Conservation (phyloP, 2,113 vertebrate genomes). For the Misgurnus anguillicaudatus region DNA sequence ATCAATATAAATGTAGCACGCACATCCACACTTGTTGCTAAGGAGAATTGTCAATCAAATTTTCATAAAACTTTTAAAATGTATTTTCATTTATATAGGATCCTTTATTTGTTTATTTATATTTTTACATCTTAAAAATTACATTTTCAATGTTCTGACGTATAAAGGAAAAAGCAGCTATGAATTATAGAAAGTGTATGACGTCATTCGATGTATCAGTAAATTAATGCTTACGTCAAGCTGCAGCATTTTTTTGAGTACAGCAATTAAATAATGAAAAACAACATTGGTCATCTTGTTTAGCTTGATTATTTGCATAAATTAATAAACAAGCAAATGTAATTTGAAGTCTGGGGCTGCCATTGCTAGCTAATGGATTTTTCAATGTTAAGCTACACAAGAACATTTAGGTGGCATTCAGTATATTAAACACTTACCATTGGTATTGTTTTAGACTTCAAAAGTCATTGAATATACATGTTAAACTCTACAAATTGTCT, state of each 20-base stretch:
- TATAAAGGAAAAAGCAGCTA: too few species aligned
- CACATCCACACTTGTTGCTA: constrained; percentile 9
- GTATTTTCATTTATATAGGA: too few species aligned
- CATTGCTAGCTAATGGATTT: neutral
- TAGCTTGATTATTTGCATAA: neutral
- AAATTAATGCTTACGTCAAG: neutral
- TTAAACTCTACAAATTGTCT: neutral
- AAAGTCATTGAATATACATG: neutral
- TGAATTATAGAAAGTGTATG: neutral
- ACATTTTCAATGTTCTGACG: too few species aligned
- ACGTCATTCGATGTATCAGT: neutral
- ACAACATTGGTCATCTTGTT: neutral
- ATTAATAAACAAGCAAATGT: neutral
- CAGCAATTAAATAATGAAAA: too few species aligned
- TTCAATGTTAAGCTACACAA: neutral
- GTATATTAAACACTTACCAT: neutral
- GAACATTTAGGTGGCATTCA: too few species aligned
- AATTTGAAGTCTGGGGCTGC: neutral
- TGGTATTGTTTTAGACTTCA: neutral
- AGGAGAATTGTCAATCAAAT: too few species aligned
- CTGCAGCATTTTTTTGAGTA: neutral
- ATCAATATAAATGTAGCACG: neutral
- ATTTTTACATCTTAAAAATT: too few species aligned
- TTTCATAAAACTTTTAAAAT: too few species aligned
- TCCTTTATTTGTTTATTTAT: neutral